A percentile compares a stretch with the other conserved stretches of the same genome.
Evolutionary conservation across 2,797 vertebrate genomes (phyloP).

Genomic region (Premnoplex brunnescens): DNA sequence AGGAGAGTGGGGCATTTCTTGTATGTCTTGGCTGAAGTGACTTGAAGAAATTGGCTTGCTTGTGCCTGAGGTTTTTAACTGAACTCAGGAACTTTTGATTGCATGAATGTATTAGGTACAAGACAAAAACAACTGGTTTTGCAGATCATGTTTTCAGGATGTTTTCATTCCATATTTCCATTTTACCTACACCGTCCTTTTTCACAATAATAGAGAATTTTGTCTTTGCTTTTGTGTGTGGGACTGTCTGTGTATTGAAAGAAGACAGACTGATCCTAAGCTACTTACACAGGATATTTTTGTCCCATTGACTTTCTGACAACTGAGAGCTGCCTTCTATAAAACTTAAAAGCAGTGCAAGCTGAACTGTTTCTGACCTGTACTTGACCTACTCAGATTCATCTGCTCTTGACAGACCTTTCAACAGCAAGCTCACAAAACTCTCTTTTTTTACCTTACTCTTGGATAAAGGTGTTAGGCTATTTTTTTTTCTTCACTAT

Average conservation of each 20-base stretch:
- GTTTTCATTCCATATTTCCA: background rate
- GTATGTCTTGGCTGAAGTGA: background rate
- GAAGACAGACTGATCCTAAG: background rate
- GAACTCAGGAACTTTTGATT: background rate
- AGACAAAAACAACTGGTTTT: constrained; percentile 6
- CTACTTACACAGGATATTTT: constrained; percentile 24
- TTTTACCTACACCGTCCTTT: background rate
- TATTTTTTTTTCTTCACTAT: background rate
- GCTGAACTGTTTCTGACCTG: constrained; percentile 63
- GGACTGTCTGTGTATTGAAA: background rate
- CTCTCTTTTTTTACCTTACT: constrained; percentile 19
- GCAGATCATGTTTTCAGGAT: background rate
- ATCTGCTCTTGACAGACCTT: constrained; percentile 67
- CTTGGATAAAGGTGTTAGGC: background rate
- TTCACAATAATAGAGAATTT: background rate
- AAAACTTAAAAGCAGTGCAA: constrained; percentile 64
- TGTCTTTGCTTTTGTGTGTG: background rate
- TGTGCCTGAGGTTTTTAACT: background rate
- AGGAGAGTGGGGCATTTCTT: background rate
- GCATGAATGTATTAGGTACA: background rate
- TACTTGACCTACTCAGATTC: constrained; percentile 65
- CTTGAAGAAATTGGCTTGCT: background rate
- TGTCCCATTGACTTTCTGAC: constrained; percentile 48
- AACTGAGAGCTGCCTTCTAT: constrained; percentile 51
- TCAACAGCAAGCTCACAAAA: constrained; percentile 64